These are phyloP conservation scores for Synergus laeviventris DNA, from an alignment of 2,888 invertebrate species.

Conservation along the genomic window DNA sequence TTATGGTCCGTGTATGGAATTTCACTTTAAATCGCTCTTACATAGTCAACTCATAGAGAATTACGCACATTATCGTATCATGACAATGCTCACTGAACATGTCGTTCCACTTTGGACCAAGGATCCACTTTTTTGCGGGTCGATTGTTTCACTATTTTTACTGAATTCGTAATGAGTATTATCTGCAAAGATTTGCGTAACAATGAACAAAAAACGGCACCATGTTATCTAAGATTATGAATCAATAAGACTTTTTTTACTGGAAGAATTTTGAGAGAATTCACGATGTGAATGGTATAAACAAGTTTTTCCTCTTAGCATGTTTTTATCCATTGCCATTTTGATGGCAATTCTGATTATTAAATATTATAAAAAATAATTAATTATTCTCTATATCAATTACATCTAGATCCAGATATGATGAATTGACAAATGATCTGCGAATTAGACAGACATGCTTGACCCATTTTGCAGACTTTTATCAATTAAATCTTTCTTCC, in stretches of 20 bases:
- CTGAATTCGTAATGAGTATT: background rate
- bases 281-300: no score
- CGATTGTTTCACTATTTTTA: slow-evolving; percentile 7
- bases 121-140: slow-evolving; percentile 11
- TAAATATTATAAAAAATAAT: background rate
- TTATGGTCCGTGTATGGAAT: background rate
- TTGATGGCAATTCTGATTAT: background rate
- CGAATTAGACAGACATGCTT: background rate
- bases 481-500: slow-evolving; percentile 3
- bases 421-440: background rate
- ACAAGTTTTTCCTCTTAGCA: no score
- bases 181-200: background rate
- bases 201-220: background rate
- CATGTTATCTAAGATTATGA: background rate
- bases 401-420: slow-evolving; percentile 6
- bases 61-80: background rate
- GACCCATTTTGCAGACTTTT: slow-evolving; percentile 10
- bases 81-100: background rate
- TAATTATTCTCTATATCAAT: background rate
- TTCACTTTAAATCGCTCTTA: background rate
- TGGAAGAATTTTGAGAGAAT: background rate
- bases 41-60: background rate
- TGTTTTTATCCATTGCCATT: background rate
- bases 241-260: background rate
- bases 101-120: background rate